Evolutionary conservation across 2,113 vertebrate species (phyloP), one percentile per base, ranked within the genome.

Genomic region (Rattus norvegicus): DNA sequence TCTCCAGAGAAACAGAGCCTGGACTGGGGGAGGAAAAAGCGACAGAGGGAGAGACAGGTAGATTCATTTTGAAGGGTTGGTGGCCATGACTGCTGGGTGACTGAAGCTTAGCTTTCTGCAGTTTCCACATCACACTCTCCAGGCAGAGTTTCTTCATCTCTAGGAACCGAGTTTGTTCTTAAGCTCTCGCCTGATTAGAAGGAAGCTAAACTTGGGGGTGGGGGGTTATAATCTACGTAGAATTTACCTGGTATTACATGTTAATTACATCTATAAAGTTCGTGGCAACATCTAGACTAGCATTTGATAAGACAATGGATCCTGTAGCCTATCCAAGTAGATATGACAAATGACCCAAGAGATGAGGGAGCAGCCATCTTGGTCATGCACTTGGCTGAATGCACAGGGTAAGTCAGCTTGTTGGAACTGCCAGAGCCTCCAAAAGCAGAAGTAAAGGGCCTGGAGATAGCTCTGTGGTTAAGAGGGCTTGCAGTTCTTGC

Each of bases 401-500:
- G 2, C 24, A 3, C 63, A 61, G 49, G 59, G 52, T 49, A 76
- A 65, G 63, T 63, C 54, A 72, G 24, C 69, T 91, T 70, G 26
- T 72, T 47, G 85, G 65, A 92, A 65, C 19, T 73, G 19, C 19
- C 47, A 17, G 30, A 83, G 56, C 19, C 83, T 91, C 79, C 79
- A 65, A 89, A 92, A 92, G 30, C 20, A 89, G 70, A 92, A 93
- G 24, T 84, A 88, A 65, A 85, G 43, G 63, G 30, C 5, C 17
- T 69, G 63, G 63, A 33, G 47, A 52, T 4, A 65, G 28, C 17
- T 67, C 16, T 3, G 43, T 33, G 63, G 84, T 86, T 43, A 63
- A 43, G n/a, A 39, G 24, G 39, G 80, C 11, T 83, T 61, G 54
- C 26, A n/a, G 47, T 17, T 30, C 59, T 85, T 85, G 59, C 59